Conservation (phyloP, 2,113 vertebrate genomes). For the Catharus fuscescens region DNA sequence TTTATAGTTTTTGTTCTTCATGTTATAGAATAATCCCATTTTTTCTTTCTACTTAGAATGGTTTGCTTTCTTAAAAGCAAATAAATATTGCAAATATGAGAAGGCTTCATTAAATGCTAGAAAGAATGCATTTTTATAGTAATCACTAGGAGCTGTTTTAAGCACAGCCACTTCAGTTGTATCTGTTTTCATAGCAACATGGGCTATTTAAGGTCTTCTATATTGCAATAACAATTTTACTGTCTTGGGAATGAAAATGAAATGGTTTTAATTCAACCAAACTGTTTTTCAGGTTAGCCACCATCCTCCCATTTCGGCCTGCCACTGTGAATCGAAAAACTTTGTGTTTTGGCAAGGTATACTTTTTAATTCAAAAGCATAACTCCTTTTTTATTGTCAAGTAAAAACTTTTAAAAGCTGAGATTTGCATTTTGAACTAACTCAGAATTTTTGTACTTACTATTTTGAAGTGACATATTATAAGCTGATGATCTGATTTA, state of each 20-base stretch:
- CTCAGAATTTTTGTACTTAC: not conserved
- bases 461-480: not conserved
- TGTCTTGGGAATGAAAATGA: not conserved
- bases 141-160: not conserved
- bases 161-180: not conserved
- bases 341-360: constrained; percentile 99
- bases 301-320: constrained; percentile 97
- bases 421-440: constrained; percentile 28
- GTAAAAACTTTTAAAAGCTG: not conserved
- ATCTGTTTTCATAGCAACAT: not conserved
- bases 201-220: not conserved
- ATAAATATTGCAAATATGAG: not conserved
- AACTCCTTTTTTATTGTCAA: not conserved
- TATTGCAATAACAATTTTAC: not conserved
- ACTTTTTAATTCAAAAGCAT: constrained; percentile 52
- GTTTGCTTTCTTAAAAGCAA: not conserved
- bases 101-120: not conserved
- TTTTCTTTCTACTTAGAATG: not conserved
- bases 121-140: not conserved
- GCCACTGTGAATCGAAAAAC: constrained; percentile 99
- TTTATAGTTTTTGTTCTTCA: not conserved
- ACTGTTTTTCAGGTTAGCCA: constrained; percentile 91
- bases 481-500: not conserved
- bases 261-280: not conserved
- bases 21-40: not conserved